Evolutionary conservation across 1,140 invertebrate species (phyloP), one percentile per base, ranked within the genome.

Genomic region (Antheraea mylitta): DNA sequence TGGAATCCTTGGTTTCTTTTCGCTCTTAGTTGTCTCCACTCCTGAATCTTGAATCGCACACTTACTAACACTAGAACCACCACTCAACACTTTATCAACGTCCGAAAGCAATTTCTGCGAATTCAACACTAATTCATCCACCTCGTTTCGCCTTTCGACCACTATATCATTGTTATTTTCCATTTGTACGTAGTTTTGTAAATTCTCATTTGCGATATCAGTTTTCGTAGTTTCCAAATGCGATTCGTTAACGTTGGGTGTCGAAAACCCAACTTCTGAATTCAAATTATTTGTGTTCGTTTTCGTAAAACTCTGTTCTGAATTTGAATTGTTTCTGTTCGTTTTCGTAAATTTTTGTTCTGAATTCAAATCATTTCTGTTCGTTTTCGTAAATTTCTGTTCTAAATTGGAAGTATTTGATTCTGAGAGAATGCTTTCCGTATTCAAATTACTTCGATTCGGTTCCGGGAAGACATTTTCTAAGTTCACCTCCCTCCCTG

Each of bases 391-490:
- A 53, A 53, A 16, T 16, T 0, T 13, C 0, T 13, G 11, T 53
- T 53, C 45, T 53, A 16, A 53, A 53, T 53, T 53, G 16, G 45
- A 16, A 53, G 9, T 16, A 53, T 53, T 53, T 53, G 11, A 11
- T 42, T 42, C 38, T 11, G 7, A 9, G 8, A 11, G 7, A 42
- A 9, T 42, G 7, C 0, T 53, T 53, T 53, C 45, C 16, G 10
- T 16, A 16, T 53, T 16, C 16, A 16, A 16, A 16, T 53, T 53
- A 16, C 45, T 16, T 53, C 45, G 7, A 71, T 80, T 79, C 0
- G 84, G 85, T 78, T 91, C 86, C 0, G 82, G 64, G 67, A 93
- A 92, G 0, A 93, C 88, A 53, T 93, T 92, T 75, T 93, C 90
- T 37, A 92, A 65, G 67, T 92, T 92, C 0, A 89, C 79, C 58